Percentiles rank a stretch among this genome's conserved stretches.
These are phyloP conservation scores for Oppia nitens DNA, from an alignment of 1,140 invertebrate species.

Conservation along the genomic window DNA sequence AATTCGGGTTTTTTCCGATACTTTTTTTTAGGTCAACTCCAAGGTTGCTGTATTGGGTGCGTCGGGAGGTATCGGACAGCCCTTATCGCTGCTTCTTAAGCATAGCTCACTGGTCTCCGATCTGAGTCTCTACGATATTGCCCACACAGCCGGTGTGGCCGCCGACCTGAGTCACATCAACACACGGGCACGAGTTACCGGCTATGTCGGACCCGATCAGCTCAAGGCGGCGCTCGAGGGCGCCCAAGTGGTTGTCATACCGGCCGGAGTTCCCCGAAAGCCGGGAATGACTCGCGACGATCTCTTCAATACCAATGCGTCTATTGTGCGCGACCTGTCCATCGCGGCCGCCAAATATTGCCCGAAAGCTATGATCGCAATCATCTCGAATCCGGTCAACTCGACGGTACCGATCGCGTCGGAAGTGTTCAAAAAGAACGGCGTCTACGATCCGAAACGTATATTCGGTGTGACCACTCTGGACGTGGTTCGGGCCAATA, in stretches of 20 bases:
- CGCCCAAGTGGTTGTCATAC: conserved; percentile 81
- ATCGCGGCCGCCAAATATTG: conserved; percentile 57
- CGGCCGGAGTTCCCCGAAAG: conserved; percentile 93
- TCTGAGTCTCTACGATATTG: conserved; percentile 83
- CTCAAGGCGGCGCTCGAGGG: conserved; percentile 41
- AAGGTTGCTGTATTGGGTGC: conserved; percentile 95
- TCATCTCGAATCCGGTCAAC: conserved; percentile 95
- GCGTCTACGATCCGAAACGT: conserved; percentile 71
- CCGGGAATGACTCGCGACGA: conserved; percentile 91
- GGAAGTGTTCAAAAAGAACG: conserved; percentile 79
- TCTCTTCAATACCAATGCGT: conserved; percentile 94
- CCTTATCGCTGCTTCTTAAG: conserved; percentile 86
- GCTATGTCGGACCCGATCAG: conserved; percentile 57
- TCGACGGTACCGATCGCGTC: conserved; percentile 93
- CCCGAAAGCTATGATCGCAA: conserved; percentile 82
- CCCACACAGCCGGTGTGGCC: conserved; percentile 88
- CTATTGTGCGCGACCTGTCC: conserved; percentile 81
- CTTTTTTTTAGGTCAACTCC: conserved; percentile 9
- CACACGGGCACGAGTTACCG: conserved; percentile 61
- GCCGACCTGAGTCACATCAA: conserved; percentile 96
- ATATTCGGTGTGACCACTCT: conserved; percentile 93
- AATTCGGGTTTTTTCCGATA: no score
- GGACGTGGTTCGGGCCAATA: conserved; percentile 83
- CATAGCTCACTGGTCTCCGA: conserved; percentile 62
- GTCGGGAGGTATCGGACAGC: conserved; percentile 93